Conservation (phyloP, 2,797 vertebrate genomes). For the Danio kyathit region DNA sequence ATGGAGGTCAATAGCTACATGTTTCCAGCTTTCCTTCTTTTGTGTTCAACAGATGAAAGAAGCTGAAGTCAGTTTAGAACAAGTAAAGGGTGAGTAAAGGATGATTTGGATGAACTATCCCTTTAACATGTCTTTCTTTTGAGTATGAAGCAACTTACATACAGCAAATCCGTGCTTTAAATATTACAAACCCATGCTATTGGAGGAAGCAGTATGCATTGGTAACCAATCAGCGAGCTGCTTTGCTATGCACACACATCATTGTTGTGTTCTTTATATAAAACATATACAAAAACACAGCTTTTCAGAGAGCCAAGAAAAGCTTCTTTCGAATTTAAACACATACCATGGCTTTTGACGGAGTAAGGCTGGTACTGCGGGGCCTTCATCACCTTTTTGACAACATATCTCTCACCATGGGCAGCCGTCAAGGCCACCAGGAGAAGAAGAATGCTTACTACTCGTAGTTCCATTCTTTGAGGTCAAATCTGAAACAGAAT, state of each 20-base stretch:
- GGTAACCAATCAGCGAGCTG: conserved; percentile 70
- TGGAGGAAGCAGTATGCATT: conserved; percentile 54
- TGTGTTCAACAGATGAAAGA: no score
- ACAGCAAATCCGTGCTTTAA: background rate
- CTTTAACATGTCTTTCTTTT: no score
- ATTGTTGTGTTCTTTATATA: background rate
- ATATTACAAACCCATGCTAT: conserved; percentile 51
- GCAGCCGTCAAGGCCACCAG: conserved; percentile 83
- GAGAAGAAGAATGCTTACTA: conserved; percentile 81
- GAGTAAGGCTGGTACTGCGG: conserved; percentile 84
- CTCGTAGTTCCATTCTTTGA: conserved; percentile 88
- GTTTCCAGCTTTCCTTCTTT: no score
- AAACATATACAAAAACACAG: background rate
- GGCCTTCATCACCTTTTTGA: conserved; percentile 88
- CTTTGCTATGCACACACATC: background rate
- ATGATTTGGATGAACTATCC: no score
- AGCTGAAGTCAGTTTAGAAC: no score
- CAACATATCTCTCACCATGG: conserved; percentile 87
- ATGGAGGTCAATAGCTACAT: no score
- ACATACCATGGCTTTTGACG: conserved; percentile 93
- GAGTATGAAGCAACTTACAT: background rate
- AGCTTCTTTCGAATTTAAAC: background rate
- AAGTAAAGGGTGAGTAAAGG: no score
- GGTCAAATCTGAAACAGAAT: conserved; percentile 74
- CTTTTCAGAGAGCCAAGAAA: background rate